Evolutionary conservation across 92 coral and sea anemone species (phyloP).

Genomic region (Palythoa grandis): DNA sequence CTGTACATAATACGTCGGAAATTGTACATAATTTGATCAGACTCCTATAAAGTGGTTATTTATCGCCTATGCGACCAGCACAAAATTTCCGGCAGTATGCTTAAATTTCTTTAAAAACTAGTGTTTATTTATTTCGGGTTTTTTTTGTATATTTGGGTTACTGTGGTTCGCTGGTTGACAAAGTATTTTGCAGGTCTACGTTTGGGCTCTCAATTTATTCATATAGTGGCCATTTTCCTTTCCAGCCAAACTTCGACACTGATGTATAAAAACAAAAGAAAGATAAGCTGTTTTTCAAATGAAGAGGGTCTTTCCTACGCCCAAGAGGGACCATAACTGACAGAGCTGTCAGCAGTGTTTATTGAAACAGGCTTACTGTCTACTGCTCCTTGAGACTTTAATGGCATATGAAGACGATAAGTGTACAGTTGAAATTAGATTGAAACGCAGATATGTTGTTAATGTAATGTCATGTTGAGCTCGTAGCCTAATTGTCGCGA

Average conservation of each 20-base stretch:
- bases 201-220: neutral
- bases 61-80: neutral
- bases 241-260: neutral
- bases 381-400: conserved; percentile 18
- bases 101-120: neutral
- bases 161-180: neutral
- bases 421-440: conserved; percentile 22
- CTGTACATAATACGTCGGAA: conserved; percentile 33
- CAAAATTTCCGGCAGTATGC: neutral
- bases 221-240: neutral
- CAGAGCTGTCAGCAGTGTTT: conserved; percentile 21
- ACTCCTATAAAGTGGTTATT: neutral
- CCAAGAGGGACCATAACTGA: conserved; percentile 31
- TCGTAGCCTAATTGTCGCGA: conserved; percentile 39
- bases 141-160: neutral
- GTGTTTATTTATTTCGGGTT: neutral
- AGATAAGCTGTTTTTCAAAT: conserved; percentile 35
- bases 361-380: conserved; percentile 38
- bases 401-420: neutral
- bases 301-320: conserved; percentile 29
- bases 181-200: neutral
- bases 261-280: neutral
- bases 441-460: conserved; percentile 38
- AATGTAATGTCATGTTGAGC: conserved; percentile 17
- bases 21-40: conserved; percentile 15